Evolutionary conservation across 2,888 invertebrate genomes (phyloP), one percentile per base, ranked within the genome.

Genomic region (Agriotes lineatus): DNA sequence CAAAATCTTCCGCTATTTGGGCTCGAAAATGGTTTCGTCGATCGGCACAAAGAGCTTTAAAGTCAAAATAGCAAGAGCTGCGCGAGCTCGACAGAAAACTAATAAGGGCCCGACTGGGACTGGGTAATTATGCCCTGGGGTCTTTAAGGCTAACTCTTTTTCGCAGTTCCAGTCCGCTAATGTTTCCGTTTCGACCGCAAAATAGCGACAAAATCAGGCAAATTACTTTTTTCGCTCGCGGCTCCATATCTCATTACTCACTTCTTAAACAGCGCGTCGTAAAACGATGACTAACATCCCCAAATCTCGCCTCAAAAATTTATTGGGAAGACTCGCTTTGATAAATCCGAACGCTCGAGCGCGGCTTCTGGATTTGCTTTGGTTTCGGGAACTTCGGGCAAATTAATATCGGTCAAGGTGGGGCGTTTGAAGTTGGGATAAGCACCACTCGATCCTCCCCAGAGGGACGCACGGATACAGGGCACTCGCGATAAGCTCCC

Each of bases 161-260:
- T 52, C 52, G 62, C 67, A 68, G 61, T 60, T 63, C 54, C 61
- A 57, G 54, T 54, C 56, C 57, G 50, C 57, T 68, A 62, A 61
- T 68, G 67, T 67, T 67, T 68, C 67, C 62, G 58, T 68, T 68
- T 62, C 62, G 50, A 42, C 67, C 67, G 39, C 62, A 50, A 62
- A 63, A 68, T 57, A 63, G 62, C 67, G 67, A 68, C 67, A 68
- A 68, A 68, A 58, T 65, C 65, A 48, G 58, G 65, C 45, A 58
- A 68, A 68, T 68, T 68, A 58, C 62, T 62, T 68, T 68, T 68
- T 68, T 63, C 39, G 62, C 67, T 58, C 25, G 37, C 30, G 62
- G 67, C 62, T 42, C 56, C 62, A 52, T 57, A 58, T 58, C 67
- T 58, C 62, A 62, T 68, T 68, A 68, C 63, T 63, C 62, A 57